These are phyloP conservation scores for Mylabris sibirica DNA, from an alignment of 2,888 invertebrate species.

Conservation along the genomic window DNA sequence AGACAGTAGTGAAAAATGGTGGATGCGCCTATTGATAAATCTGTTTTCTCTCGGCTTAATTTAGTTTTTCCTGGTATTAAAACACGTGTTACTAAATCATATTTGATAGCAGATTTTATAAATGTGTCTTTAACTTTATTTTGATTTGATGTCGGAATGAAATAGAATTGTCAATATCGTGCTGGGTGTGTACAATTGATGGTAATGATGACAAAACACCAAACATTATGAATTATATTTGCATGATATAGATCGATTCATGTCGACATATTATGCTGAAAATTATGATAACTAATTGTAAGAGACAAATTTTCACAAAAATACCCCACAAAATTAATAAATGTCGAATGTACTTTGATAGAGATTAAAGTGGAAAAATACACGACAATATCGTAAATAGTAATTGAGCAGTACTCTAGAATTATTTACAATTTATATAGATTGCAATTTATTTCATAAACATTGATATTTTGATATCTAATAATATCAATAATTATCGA, in stretches of 20 bases:
- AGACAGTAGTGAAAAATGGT: constrained; percentile 2
- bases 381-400: not conserved
- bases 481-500: not conserved
- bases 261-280: constrained; percentile 9
- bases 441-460: constrained; percentile 1
- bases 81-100: too few species aligned
- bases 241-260: constrained; percentile 33
- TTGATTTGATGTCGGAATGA: not conserved
- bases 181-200: constrained; percentile 12
- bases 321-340: not conserved
- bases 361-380: too few species aligned
- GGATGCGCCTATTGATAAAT: not conserved
- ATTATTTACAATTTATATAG: not conserved
- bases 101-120: not conserved
- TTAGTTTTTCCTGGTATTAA: not conserved
- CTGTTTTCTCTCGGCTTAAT: not conserved
- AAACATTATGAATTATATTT: constrained; percentile 24
- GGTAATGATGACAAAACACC: constrained; percentile 11
- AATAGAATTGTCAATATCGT: not conserved
- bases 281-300: not conserved
- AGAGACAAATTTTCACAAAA: not conserved
- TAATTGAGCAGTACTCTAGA: not conserved
- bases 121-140: not conserved
- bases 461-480: not conserved
- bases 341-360: too few species aligned